Evolutionary conservation across 2,113 vertebrate genomes (phyloP).

Genomic region (Elanus axillaris): DNA sequence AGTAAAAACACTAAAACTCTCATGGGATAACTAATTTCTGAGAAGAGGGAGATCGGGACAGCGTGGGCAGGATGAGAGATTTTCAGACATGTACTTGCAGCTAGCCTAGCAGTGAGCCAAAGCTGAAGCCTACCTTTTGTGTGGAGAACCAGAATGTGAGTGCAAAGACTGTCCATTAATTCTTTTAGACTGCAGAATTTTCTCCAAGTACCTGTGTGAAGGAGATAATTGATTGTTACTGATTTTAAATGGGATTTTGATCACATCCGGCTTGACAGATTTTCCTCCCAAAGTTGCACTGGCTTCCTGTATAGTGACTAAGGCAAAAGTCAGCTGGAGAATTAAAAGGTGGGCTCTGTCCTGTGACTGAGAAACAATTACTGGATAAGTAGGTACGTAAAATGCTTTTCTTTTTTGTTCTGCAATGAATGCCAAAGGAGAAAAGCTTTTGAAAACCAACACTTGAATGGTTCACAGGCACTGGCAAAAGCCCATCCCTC

Average conservation of each 20-base stretch:
- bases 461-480: background rate
- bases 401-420: background rate
- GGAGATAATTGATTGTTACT: background rate
- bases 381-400: background rate
- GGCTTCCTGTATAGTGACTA: background rate
- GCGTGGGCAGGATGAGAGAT: background rate
- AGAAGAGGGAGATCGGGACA: background rate
- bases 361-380: background rate
- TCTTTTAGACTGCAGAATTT: background rate
- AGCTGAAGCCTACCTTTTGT: background rate
- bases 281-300: background rate
- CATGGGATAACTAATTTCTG: background rate
- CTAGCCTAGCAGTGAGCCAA: background rate
- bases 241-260: background rate
- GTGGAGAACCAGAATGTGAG: fast-evolving
- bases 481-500: background rate
- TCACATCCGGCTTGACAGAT: background rate
- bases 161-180: background rate
- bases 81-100: fast-evolving
- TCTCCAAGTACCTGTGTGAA: background rate
- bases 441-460: background rate
- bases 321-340: background rate
- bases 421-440: background rate
- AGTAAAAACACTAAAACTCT: background rate
- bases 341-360: background rate